Percentiles rank a stretch among this genome's conserved stretches.
These are phyloP conservation scores for Ammodytes marinus DNA, from an alignment of 2,113 vertebrate species.

Conservation along the genomic window DNA sequence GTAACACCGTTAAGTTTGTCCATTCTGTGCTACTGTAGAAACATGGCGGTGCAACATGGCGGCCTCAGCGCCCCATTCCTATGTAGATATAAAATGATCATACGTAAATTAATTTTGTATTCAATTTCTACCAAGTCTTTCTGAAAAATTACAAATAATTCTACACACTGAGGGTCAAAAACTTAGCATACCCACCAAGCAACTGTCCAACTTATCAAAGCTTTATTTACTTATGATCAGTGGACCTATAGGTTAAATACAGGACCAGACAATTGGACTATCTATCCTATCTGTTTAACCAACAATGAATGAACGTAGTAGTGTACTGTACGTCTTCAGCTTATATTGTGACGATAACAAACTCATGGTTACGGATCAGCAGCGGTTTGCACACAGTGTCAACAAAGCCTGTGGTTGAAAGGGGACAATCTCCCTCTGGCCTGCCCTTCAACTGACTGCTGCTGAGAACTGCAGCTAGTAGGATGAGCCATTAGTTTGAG, in stretches of 20 bases:
- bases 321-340: conserved; percentile 1
- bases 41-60: too few species aligned
- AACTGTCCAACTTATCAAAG: neutral
- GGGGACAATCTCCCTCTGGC: neutral
- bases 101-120: too few species aligned
- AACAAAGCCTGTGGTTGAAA: conserved; percentile 50
- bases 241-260: too few species aligned
- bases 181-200: too few species aligned
- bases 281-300: conserved; percentile 15
- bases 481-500: neutral
- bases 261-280: too few species aligned
- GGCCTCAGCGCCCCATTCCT: too few species aligned
- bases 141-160: too few species aligned
- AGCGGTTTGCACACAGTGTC: conserved; percentile 24
- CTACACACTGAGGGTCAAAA: too few species aligned
- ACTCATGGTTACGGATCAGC: conserved; percentile 45
- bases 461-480: neutral
- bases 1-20: too few species aligned
- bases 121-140: too few species aligned
- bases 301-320: neutral
- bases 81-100: too few species aligned
- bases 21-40: too few species aligned
- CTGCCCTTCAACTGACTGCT: conserved; percentile 36
- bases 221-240: neutral
- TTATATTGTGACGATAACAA: conserved; percentile 58